Base-by-base conservation (phyloP, 92 coral and sea anemone genomes). In the Epizoanthus illoricatus region DNA sequence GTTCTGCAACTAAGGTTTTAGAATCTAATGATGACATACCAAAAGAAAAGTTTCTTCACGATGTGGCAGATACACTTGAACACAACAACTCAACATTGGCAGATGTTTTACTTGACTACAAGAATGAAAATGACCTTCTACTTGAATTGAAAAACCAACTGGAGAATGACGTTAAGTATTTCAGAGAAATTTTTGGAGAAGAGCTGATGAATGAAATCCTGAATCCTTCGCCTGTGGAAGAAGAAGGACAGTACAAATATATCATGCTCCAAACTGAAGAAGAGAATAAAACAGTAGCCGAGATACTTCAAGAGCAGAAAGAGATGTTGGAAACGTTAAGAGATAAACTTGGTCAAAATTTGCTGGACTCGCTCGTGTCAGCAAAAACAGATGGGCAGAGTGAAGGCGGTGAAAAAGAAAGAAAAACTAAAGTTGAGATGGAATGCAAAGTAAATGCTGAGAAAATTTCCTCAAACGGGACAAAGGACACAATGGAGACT, bases 171-270 rank as follows among this genome's bases (percentile, higher is more conserved):
- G 42, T 88, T 17, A 92, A 86, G 36, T 28, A 47, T 39, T 84
- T 91, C 41, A 78, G 69, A 76, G 86, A 80, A 19, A 88, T 83
- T 60, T 69, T 88, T 23, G 94, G 94, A 33, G 88, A 86, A 65
- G 87, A 78, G 5, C 58, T 91, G 19, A 40, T 80, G 28, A 59
- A 79, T 9, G 84, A 58, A 24, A 55, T 90, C 15, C 23, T 90
- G 0, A 56, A 64, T 5, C 70, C 86, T 1, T 54, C 40, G 15
- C 28, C 21, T 20, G 86, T 79, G 17, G 36, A 1, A 36, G 23
- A 42, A 17, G 81, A 86, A 17, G 17, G 49, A 28, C 75, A 69
- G 42, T 72, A 81, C 62, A 62, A 43, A 33, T 85, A 63, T 33
- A 70, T 66, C 57, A 41, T 88, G 5, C 40, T 40, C 20, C 81